phyloP scores from a whole-genome alignment of 2,888 invertebrate genomes.

The Cyrtodaria siliqua region DNA sequence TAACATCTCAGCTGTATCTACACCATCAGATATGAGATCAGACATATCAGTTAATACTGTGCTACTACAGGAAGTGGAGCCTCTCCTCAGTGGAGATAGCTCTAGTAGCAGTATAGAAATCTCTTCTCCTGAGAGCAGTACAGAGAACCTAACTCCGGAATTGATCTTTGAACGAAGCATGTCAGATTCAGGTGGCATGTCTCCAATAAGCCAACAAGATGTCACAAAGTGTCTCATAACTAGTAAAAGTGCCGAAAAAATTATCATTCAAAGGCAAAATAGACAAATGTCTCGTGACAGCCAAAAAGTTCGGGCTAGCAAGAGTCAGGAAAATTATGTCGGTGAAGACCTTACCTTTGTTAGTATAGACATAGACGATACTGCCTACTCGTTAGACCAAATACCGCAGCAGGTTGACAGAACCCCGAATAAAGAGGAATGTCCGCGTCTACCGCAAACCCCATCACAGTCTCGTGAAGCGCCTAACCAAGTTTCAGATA shows the following conservation, averaged over 20 bases:
- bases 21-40: constrained; percentile 67
- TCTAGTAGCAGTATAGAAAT: constrained; percentile 61
- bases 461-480: neutral
- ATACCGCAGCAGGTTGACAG: constrained; percentile 60
- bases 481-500: constrained; percentile 42
- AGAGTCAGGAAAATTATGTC: constrained; percentile 95
- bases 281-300: constrained; percentile 45
- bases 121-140: constrained; percentile 58
- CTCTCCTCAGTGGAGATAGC: constrained; percentile 61
- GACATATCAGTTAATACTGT: constrained; percentile 70
- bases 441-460: neutral
- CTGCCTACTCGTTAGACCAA: constrained; percentile 95
- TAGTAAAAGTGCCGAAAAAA: constrained; percentile 83
- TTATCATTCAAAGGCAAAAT: constrained; percentile 56
- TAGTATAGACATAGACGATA: constrained; percentile 96
- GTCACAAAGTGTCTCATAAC: constrained; percentile 44
- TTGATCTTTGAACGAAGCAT: constrained; percentile 60
- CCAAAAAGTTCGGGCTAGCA: constrained; percentile 93
- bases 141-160: constrained; percentile 58
- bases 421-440: constrained; percentile 41
- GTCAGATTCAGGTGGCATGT: constrained; percentile 66
- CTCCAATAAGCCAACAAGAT: constrained; percentile 50
- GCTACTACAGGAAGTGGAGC: constrained; percentile 66
- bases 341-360: constrained; percentile 92
- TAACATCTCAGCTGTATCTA: constrained; percentile 65